phyloP scores from a whole-genome alignment of 2,888 invertebrate genomes.

The Cephus rjabovi region DNA sequence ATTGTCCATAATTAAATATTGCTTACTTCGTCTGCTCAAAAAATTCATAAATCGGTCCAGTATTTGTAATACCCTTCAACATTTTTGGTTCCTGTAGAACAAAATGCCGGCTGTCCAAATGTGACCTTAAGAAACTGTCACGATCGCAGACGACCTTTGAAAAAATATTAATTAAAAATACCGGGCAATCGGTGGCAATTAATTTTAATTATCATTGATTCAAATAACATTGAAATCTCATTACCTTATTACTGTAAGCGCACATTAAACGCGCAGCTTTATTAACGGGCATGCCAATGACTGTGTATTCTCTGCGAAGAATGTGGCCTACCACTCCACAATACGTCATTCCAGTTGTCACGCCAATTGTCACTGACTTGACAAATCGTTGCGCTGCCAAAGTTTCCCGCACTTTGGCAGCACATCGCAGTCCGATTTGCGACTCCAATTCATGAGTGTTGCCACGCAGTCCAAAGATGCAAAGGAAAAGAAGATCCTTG shows the following conservation, averaged over 20 bases:
- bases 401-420: slow-evolving; percentile 69
- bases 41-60: slow-evolving; percentile 76
- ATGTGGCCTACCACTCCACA: slow-evolving; percentile 82
- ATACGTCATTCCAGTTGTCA: slow-evolving; percentile 78
- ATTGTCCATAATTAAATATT: too few species aligned
- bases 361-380: slow-evolving; percentile 72
- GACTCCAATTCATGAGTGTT: slow-evolving; percentile 78
- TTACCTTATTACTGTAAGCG: slow-evolving; percentile 71
- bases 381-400: slow-evolving; percentile 68
- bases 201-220: not conserved
- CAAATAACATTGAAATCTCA: slow-evolving; percentile 28
- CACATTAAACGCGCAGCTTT: slow-evolving; percentile 79
- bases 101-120: slow-evolving; percentile 73
- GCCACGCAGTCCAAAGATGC: slow-evolving; percentile 80
- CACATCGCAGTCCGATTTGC: slow-evolving; percentile 75
- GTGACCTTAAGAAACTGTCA: slow-evolving; percentile 75
- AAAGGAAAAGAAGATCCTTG: slow-evolving; percentile 79
- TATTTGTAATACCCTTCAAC: slow-evolving; percentile 73
- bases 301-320: slow-evolving; percentile 79
- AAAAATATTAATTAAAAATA: not conserved
- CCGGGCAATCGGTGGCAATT: too few species aligned
- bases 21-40: slow-evolving; percentile 58
- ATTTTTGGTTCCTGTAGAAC: slow-evolving; percentile 69
- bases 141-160: slow-evolving; percentile 70
- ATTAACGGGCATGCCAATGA: slow-evolving; percentile 79